Conservation (phyloP, 53 echinoderm and acorn worm species). For the Paracentrotus lividus region DNA sequence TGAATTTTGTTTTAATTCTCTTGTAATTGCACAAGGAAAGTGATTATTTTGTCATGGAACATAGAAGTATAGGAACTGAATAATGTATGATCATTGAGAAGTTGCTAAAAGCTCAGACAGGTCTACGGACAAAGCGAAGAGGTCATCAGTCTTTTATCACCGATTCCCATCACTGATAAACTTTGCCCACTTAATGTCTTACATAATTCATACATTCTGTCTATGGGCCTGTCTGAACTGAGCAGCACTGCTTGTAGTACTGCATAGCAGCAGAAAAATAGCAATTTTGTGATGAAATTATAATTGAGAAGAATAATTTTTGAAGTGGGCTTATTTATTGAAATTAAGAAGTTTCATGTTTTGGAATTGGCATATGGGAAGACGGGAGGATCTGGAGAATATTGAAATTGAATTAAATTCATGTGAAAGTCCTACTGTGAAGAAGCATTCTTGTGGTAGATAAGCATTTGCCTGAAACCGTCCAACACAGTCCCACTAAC, state of each 20-base stretch:
- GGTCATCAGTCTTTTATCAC: constrained; percentile 26
- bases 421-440: too few relatives aligned
- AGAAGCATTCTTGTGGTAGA: too few relatives aligned
- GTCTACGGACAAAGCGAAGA: background rate
- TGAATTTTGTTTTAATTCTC: too few relatives aligned
- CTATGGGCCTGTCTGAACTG: too few relatives aligned
- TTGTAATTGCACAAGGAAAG: background rate
- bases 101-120: constrained; percentile 4
- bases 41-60: background rate
- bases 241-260: background rate
- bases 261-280: background rate
- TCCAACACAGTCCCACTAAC: too few relatives aligned
- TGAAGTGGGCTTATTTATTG: too few relatives aligned
- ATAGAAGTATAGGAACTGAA: background rate
- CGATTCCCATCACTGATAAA: constrained; percentile 41
- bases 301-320: background rate
- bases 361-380: too few relatives aligned
- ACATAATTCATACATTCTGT: constrained; percentile 57
- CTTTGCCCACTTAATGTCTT: constrained; percentile 34
- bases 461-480: too few relatives aligned
- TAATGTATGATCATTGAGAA: constrained; percentile 27
- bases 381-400: background rate
- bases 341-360: too few relatives aligned
- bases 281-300: background rate
- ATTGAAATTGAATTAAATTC: background rate